phyloP scores from a whole-genome alignment of 92 coral and sea anemone species.

The Ricordea florida region DNA sequence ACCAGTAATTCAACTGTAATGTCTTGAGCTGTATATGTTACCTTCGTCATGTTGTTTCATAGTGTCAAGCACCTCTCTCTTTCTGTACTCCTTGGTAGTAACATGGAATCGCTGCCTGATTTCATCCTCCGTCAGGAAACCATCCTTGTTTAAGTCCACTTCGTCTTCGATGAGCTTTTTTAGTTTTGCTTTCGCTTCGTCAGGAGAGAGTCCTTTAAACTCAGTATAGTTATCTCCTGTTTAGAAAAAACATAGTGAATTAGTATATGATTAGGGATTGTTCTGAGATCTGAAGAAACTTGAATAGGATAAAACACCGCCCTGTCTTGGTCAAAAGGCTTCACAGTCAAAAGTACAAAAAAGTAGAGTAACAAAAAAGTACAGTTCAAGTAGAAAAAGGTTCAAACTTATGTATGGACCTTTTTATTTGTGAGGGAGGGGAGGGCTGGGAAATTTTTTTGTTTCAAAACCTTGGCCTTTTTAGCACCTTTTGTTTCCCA shows the following conservation, averaged over 20 bases:
- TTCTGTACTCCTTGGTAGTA: constrained; percentile 70
- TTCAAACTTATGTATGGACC: too few species aligned
- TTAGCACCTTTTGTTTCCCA: too few species aligned
- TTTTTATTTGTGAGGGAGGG: too few species aligned
- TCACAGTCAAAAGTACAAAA: too few species aligned
- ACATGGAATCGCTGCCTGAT: constrained; percentile 68
- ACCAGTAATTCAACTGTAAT: background rate
- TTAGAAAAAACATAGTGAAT: background rate
- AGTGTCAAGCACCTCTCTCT: constrained; percentile 68
- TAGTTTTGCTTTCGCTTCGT: constrained; percentile 67
- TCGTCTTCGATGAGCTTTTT: constrained; percentile 69
- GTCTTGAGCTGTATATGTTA: constrained; percentile 4
- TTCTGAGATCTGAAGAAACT: too few species aligned
- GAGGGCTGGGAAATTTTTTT: too few species aligned
- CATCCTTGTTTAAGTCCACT: constrained; percentile 83
- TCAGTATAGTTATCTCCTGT: constrained; percentile 76
- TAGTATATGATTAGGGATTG: background rate
- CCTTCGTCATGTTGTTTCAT: constrained; percentile 79
- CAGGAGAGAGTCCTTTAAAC: constrained; percentile 75
- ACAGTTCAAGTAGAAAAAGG: too few species aligned
- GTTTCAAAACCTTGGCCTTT: too few species aligned
- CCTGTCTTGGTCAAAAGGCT: too few species aligned
- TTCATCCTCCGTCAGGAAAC: constrained; percentile 75
- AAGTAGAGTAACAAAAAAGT: too few species aligned
- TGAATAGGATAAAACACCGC: too few species aligned